Base-by-base conservation (phyloP, 2,113 vertebrate genomes). In the Hydropotes inermis region DNA sequence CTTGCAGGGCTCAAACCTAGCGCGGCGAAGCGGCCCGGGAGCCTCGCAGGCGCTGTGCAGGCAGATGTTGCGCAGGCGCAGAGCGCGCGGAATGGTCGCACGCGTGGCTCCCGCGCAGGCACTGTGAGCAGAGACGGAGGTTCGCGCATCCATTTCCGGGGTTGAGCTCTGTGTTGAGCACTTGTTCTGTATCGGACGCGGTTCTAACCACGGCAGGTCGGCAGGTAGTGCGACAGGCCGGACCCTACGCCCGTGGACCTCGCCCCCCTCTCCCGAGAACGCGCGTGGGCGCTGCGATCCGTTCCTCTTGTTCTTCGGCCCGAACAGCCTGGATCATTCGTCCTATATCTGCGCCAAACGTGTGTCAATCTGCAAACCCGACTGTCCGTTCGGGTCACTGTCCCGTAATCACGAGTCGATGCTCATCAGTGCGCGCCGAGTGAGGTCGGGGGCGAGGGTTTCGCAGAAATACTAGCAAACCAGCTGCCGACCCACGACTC, bases 11-110 rank as follows among this genome's bases (percentile, higher is more conserved):
- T 90, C 97, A 97, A 88, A 55, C 6, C 39, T 57, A 13, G 1
- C 0, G 12, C 4, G 2, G 78, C 95, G n/a, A 47, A 85, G 57
- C 3, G 2, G 8, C 1, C 6, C 2, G 4, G 30, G 23, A 28
- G 30, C 7, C 0, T 0, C 8, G 15, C 1, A 0, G 7, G 43
- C 1, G 7, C 11, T 0, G 0, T 9, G n/a, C 30, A 0, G 25
- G 33, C 12, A 27, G 5, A 4, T 3, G 7, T 5, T 6, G 74
- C 86, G 92, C 97, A 88, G 85, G 94, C 97, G 95, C 96, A 67
- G 50, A 30, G 9, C 4, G 21, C 33, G 28, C 0, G 17, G 14
- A 2, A 25, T 14, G 5, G 21, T 5, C 4, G 0, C 30, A 0
- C 0, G 10, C 10, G 0, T 0, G 11, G 11, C 7, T 10, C 21